Base-by-base conservation (phyloP, 2,113 vertebrate genomes). In the Gymnorhina tibicen region DNA sequence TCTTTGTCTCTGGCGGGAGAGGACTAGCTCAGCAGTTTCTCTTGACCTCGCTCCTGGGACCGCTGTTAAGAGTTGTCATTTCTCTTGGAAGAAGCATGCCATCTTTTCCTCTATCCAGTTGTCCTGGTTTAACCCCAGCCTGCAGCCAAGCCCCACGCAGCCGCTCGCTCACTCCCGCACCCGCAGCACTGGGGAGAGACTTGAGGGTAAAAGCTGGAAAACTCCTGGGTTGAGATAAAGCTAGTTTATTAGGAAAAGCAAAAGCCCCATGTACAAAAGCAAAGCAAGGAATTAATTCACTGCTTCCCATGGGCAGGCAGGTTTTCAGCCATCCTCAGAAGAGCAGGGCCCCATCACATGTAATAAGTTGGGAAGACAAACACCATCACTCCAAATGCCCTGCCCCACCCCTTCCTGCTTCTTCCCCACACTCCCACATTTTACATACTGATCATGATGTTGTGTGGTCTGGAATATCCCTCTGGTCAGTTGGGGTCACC, bases 351-450 rank as follows among this genome's bases (percentile, higher is more conserved):
- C 21, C 17, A 22, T 52, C 6, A 44, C 44, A 4, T 35, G 7
- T 22, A 4, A 10, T 3, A 32, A 35, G 0, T 28, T 60, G 9
- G 10, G 27, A 52, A 33, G 1, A 16, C 14, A 12, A 60, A 28
- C 22, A 18, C 5, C 5, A 44, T 7, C 27, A 12, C 15, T 68
- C 33, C 53, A 77, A 22, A 44, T 44, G 12, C 13, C 2, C 2
- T 44, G 12, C 13, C 2, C 2, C 26, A 21, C 24, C 7, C 2
- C 20, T 62, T 32, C 22, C 20, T 20, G 17, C 6, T 37, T 44
- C 26, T 16, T 68, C 14, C 11, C 9, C 3, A 1, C 9, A 18
- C 17, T 52, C 11, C 9, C 3, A 1, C 9, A 18, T 14, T 52
- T 23, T 37, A 19, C 35, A 11, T 37, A 52, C 33, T 33, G 73